phyloP scores from a whole-genome alignment of 1,140 invertebrate species.

The Aphelenchoides besseyi region DNA sequence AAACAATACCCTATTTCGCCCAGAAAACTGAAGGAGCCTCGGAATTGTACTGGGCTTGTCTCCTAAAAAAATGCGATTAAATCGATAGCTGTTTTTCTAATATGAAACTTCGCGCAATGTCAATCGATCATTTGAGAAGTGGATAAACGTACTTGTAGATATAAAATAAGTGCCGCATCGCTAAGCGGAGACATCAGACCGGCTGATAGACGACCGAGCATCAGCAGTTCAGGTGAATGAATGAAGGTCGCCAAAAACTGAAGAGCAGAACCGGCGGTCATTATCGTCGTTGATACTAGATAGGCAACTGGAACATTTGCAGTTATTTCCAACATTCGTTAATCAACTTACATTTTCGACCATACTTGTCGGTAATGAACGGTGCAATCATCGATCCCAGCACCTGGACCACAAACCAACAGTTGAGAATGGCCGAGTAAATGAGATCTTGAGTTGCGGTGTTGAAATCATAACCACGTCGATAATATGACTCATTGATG shows the following conservation, averaged over 20 bases:
- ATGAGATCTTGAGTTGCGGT: constrained; percentile 33
- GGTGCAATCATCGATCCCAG: constrained; percentile 49
- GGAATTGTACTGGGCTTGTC: constrained; percentile 35
- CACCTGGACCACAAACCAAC: constrained; percentile 51
- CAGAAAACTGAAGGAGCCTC: constrained; percentile 46
- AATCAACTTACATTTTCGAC: constrained; percentile 44
- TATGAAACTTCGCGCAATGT: no score
- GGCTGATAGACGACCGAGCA: constrained; percentile 47
- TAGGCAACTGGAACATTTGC: constrained; percentile 49
- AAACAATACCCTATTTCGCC: constrained; percentile 54
- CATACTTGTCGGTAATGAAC: constrained; percentile 44
- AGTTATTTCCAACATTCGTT: background rate
- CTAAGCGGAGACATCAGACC: constrained; percentile 44
- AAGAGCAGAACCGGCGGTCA: constrained; percentile 48
- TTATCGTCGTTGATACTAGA: constrained; percentile 34
- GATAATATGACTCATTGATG: constrained; percentile 36
- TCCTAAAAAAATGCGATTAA: constrained; percentile 33
- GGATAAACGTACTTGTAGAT: constrained; percentile 42
- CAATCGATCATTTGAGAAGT: no score
- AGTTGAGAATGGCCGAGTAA: constrained; percentile 42
- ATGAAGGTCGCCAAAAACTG: constrained; percentile 42
- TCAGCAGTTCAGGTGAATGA: constrained; percentile 45
- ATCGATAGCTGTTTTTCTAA: constrained; percentile 11
- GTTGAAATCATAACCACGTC: constrained; percentile 30
- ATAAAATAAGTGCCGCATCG: constrained; percentile 48